Conservation (phyloP, 2,113 vertebrate species). For the Drymodes brunneopygia region DNA sequence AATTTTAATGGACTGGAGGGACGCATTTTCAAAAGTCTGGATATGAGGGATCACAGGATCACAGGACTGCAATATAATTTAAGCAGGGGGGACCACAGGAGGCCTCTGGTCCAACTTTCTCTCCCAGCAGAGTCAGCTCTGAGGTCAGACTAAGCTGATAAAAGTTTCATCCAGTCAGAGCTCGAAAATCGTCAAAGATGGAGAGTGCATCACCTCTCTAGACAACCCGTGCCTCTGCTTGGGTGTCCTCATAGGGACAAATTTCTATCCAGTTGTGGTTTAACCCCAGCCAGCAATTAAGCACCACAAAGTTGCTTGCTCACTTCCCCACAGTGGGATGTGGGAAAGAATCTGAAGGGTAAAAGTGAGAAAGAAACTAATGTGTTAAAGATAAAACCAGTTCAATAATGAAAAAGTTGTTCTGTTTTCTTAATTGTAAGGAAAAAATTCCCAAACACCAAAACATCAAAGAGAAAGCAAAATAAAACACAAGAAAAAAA, state of each 20-base stretch:
- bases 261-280: not conserved
- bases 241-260: not conserved
- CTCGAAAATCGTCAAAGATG: not conserved
- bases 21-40: not conserved
- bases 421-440: not conserved
- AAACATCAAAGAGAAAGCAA: not conserved
- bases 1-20: not conserved
- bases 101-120: not conserved
- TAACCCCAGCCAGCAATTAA: not conserved
- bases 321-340: not conserved
- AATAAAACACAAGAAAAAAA: not conserved
- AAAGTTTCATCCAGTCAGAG: not conserved
- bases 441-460: fast-evolving
- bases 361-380: not conserved
- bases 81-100: not conserved
- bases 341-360: not conserved
- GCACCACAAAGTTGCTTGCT: not conserved
- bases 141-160: not conserved
- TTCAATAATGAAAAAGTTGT: not conserved
- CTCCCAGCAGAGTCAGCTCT: not conserved
- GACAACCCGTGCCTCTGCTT: not conserved
- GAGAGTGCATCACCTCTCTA: not conserved
- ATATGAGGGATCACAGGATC: not conserved
- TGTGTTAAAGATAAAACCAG: not conserved
- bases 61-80: not conserved